A percentile compares a stretch with the other conserved stretches of the same genome.
Conservation (phyloP, 2,888 invertebrate genomes). For the Torymus tubicola region DNA sequence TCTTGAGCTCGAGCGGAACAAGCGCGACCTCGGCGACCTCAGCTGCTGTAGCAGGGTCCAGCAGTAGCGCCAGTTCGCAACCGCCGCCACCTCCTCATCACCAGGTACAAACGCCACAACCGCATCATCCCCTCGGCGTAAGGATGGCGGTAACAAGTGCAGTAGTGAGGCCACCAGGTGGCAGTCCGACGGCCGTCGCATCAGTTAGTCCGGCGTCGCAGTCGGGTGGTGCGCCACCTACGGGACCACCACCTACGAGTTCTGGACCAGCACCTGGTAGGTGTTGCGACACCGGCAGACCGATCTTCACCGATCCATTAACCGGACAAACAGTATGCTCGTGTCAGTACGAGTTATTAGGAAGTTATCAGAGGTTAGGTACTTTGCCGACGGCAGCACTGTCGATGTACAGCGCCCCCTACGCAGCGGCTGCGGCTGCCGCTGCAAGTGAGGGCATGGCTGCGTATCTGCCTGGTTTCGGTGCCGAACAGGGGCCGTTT, state of each 20-base stretch:
- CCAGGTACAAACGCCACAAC: constrained; percentile 16
- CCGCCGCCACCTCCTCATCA: constrained; percentile 17
- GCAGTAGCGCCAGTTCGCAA: constrained; percentile 24
- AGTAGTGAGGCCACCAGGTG: constrained; percentile 78
- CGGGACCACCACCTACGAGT: background rate
- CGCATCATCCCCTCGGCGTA: constrained; percentile 76
- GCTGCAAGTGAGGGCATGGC: constrained; percentile 85
- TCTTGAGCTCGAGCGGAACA: constrained; percentile 63
- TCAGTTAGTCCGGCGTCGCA: constrained; percentile 78
- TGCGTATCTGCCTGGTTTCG: constrained; percentile 90
- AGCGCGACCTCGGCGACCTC: constrained; percentile 48
- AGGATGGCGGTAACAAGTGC: constrained; percentile 78
- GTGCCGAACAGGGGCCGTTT: constrained; percentile 91
- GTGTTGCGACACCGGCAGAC: constrained; percentile 95
- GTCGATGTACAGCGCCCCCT: constrained; percentile 89
- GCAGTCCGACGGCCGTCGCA: constrained; percentile 74
- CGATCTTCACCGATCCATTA: constrained; percentile 92
- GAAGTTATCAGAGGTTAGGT: constrained; percentile 87
- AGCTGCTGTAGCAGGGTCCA: constrained; percentile 48
- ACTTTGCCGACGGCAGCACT: constrained; percentile 83
- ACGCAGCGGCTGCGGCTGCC: constrained; percentile 81
- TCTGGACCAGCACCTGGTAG: constrained; percentile 68
- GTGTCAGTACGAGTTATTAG: constrained; percentile 92
- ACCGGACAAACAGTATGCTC: constrained; percentile 93
- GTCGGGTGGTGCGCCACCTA: constrained; percentile 63